Percentiles rank a stretch among this genome's conserved stretches.
Evolutionary conservation across 23 tunicate genomes (phyloP).

Genomic region (Ascidia mentula): DNA sequence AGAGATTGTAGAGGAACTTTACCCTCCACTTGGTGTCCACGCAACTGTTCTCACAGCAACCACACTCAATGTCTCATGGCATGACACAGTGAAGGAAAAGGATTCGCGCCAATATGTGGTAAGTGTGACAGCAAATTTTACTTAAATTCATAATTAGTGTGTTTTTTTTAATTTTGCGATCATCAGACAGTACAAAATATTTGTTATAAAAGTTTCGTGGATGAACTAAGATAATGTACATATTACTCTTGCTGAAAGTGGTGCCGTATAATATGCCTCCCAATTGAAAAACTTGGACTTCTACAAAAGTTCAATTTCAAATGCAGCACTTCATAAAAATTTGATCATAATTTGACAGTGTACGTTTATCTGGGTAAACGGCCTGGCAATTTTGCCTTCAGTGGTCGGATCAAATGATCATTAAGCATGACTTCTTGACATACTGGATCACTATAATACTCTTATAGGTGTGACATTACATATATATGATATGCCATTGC

Average conservation of each 20-base stretch:
- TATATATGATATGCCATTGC: too few species aligned
- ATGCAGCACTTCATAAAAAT: not conserved
- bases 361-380: not conserved
- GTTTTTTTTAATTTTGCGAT: too few species aligned
- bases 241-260: too few species aligned
- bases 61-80: conserved; percentile 69
- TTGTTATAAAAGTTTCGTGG: too few species aligned
- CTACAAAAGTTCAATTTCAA: too few species aligned
- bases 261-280: too few species aligned
- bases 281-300: too few species aligned
- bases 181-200: too few species aligned
- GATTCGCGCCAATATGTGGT: conserved; percentile 38
- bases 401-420: not conserved
- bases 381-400: not conserved
- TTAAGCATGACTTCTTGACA: not conserved
- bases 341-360: not conserved
- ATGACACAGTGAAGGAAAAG: conserved; percentile 25
- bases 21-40: conserved; percentile 64
- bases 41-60: conserved; percentile 52
- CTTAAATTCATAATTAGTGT: too few species aligned
- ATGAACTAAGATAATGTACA: too few species aligned
- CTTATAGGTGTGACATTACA: not conserved
- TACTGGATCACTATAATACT: not conserved
- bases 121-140: too few species aligned
- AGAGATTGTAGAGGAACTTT: conserved; percentile 40